Conservation (phyloP, 2,888 invertebrate genomes). For the Caenorhabditis drosophilae region DNA sequence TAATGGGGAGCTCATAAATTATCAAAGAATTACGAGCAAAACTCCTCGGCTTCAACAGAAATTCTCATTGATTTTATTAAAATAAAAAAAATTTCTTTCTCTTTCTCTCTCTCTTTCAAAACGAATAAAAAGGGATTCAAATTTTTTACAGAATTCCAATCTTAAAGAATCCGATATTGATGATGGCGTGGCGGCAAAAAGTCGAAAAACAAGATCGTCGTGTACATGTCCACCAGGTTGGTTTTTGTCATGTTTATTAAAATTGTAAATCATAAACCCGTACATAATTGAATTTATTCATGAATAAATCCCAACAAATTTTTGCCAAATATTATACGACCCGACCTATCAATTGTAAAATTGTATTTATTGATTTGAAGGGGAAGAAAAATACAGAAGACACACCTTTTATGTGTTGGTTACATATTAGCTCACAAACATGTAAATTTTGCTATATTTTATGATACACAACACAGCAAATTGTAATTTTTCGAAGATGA, state of each 20-base stretch:
- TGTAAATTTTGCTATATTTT: too few relatives aligned
- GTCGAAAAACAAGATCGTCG: slow-evolving; percentile 27
- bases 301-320: too few relatives aligned
- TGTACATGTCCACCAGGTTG: slow-evolving; percentile 37
- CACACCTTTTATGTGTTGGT: background rate
- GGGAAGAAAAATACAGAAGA: too few relatives aligned
- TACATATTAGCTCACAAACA: background rate
- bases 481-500: too few relatives aligned
- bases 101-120: too few relatives aligned
- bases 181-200: slow-evolving; percentile 21
- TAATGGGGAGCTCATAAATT: slow-evolving; percentile 29
- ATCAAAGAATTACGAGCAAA: slow-evolving; percentile 19
- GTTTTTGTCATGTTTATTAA: background rate
- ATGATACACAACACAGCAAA: too few relatives aligned
- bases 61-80: slow-evolving; percentile 9
- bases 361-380: too few relatives aligned
- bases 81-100: too few relatives aligned
- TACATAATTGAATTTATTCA: too few relatives aligned
- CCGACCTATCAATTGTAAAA: background rate
- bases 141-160: too few relatives aligned
- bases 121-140: slow-evolving; percentile 15
- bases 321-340: too few relatives aligned
- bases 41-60: background rate
- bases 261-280: background rate
- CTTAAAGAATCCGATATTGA: background rate